Evolutionary conservation across 2,797 vertebrate species (phyloP).

Genomic region (Gallirallus australis): DNA sequence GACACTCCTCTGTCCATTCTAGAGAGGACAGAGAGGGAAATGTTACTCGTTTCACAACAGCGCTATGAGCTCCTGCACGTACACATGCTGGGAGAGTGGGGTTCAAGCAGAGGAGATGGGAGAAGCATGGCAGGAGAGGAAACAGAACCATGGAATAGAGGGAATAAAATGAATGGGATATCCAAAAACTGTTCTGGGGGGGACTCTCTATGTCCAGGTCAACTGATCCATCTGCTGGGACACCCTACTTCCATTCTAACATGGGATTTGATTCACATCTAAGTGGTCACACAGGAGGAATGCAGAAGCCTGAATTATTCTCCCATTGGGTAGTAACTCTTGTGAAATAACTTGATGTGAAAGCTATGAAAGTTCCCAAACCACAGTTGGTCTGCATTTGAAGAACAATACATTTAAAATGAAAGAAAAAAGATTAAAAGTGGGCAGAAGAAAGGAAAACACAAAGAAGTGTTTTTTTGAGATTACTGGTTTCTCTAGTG

Average conservation of each 20-base stretch:
- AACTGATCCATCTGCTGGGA: background rate
- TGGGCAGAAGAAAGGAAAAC: fast-evolving
- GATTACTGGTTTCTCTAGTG: background rate
- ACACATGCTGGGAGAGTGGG: background rate
- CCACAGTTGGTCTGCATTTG: background rate
- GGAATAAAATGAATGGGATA: background rate
- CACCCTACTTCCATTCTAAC: background rate
- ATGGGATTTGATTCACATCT: background rate
- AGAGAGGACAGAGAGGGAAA: slow-evolving; percentile 66
- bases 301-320: background rate
- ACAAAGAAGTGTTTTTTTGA: background rate
- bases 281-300: background rate
- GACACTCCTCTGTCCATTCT: slow-evolving; percentile 96
- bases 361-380: background rate
- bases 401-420: background rate
- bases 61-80: background rate
- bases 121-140: slow-evolving; percentile 7
- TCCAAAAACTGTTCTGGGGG: background rate
- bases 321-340: background rate
- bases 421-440: background rate
- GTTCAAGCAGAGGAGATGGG: background rate
- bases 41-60: slow-evolving; percentile 1
- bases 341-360: background rate
- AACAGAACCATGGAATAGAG: background rate
- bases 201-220: background rate